These are phyloP conservation scores for Aleiodes leptofemur DNA, from an alignment of 2,888 invertebrate genomes.

Conservation along the genomic window DNA sequence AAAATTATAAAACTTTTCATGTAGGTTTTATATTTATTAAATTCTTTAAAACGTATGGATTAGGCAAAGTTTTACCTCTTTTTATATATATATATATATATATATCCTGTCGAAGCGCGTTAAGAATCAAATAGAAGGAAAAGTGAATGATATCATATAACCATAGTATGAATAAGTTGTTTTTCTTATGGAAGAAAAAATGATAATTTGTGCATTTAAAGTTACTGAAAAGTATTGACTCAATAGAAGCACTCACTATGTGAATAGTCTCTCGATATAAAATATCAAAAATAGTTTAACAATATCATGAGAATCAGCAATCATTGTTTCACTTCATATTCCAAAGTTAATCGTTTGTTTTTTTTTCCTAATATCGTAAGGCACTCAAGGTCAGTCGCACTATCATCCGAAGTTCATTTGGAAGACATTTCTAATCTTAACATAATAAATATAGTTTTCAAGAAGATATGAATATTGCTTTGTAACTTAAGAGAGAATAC, in stretches of 20 bases:
- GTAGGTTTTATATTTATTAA: not conserved
- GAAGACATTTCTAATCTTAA: constrained; percentile 40
- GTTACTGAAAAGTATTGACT: not conserved
- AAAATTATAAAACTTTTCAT: not conserved
- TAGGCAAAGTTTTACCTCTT: too few relatives aligned
- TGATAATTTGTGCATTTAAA: constrained; percentile 18
- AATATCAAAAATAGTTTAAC: constrained; percentile 28
- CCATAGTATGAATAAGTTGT: not conserved
- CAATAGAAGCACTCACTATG: not conserved
- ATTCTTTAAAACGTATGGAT: too few relatives aligned
- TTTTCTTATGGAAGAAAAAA: not conserved
- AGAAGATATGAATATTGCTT: too few relatives aligned
- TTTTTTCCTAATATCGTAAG: constrained; percentile 30
- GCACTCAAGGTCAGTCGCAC: constrained; percentile 47
- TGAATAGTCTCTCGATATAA: constrained; percentile 1
- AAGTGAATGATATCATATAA: constrained; percentile 1
- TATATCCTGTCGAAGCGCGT: too few relatives aligned
- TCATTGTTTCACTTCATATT: not conserved
- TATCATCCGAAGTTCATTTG: constrained; percentile 33
- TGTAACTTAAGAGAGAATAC: too few relatives aligned
- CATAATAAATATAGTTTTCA: not conserved
- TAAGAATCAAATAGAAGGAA: not conserved
- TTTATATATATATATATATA: too few relatives aligned
- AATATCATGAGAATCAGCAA: constrained; percentile 10
- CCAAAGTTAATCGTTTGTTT: not conserved